These are phyloP conservation scores for Nowickia ferox DNA, from an alignment of 2,888 invertebrate genomes.

Conservation along the genomic window DNA sequence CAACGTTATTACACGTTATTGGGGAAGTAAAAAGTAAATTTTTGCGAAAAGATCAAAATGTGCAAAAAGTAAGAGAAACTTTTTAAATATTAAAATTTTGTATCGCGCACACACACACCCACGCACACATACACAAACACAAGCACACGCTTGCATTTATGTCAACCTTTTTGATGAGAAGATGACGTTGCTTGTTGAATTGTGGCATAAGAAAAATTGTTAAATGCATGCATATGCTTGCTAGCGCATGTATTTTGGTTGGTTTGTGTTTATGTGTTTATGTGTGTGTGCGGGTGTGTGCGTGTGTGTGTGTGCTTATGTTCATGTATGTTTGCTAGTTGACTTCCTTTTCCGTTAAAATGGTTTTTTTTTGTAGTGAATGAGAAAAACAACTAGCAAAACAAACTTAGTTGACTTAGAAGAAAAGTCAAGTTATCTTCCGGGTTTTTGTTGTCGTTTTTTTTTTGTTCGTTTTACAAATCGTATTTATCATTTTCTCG, in stretches of 20 bases:
- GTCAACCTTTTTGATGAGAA: background rate
- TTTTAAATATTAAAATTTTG: constrained; percentile 36
- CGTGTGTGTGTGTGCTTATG: background rate
- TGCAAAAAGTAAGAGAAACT: constrained; percentile 16
- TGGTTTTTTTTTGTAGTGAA: background rate
- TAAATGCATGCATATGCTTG: background rate
- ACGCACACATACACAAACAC: background rate
- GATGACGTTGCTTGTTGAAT: constrained; percentile 6
- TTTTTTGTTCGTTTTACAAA: constrained; percentile 6
- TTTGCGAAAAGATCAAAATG: constrained; percentile 16
- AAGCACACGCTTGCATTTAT: background rate
- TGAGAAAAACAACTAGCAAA: background rate
- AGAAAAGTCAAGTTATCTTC: constrained; percentile 81
- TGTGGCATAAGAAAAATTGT: constrained; percentile 28
- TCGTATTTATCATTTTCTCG: constrained; percentile 33
- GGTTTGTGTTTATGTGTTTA: background rate
- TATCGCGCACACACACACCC: background rate
- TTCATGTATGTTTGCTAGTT: constrained; percentile 12
- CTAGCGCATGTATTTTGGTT: background rate
- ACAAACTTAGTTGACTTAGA: constrained; percentile 63
- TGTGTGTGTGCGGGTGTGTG: background rate
- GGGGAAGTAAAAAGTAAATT: background rate
- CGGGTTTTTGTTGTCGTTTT: constrained; percentile 73
- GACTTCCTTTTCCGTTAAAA: constrained; percentile 51
- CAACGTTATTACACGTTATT: background rate